A percentile compares a stretch with the other conserved stretches of the same genome.
Evolutionary conservation across 2,888 invertebrate genomes (phyloP).

Genomic region (Leistus spinibarbis): DNA sequence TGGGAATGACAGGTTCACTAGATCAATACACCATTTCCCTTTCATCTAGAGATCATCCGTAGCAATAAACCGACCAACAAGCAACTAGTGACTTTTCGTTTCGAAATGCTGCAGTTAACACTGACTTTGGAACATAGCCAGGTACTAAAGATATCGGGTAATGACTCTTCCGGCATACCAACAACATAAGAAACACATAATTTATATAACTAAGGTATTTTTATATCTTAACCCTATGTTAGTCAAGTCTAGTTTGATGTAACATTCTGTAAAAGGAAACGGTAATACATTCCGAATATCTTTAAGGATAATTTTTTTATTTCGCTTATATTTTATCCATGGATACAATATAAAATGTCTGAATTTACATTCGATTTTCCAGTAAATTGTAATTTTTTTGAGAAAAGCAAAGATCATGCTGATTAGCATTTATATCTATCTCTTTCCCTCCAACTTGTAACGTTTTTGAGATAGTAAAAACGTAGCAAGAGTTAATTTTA

Average conservation of each 20-base stretch:
- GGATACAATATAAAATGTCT: too few relatives aligned
- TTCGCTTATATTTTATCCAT: too few relatives aligned
- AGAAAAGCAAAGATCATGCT: too few relatives aligned
- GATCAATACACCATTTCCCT: constrained; percentile 36
- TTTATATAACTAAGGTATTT: neutral
- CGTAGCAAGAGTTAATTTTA: too few relatives aligned
- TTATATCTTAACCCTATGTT: neutral
- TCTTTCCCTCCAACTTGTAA: too few relatives aligned
- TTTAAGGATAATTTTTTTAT: too few relatives aligned
- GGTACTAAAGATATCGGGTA: neutral
- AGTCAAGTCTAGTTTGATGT: neutral
- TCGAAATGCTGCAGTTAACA: neutral
- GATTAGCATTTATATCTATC: too few relatives aligned
- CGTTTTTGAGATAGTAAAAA: too few relatives aligned
- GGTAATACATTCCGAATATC: too few relatives aligned
- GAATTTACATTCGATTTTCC: too few relatives aligned
- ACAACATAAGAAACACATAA: neutral
- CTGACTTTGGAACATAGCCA: neutral
- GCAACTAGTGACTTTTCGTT: neutral
- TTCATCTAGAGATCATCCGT: constrained; percentile 31
- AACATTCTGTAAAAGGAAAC: too few relatives aligned
- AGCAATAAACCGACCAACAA: constrained; percentile 20
- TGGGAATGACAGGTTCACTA: constrained; percentile 23
- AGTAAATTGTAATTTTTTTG: too few relatives aligned
- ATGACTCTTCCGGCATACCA: neutral